phyloP scores from a whole-genome alignment of 2,797 vertebrate species.

The Amblyopsis hoosieri region DNA sequence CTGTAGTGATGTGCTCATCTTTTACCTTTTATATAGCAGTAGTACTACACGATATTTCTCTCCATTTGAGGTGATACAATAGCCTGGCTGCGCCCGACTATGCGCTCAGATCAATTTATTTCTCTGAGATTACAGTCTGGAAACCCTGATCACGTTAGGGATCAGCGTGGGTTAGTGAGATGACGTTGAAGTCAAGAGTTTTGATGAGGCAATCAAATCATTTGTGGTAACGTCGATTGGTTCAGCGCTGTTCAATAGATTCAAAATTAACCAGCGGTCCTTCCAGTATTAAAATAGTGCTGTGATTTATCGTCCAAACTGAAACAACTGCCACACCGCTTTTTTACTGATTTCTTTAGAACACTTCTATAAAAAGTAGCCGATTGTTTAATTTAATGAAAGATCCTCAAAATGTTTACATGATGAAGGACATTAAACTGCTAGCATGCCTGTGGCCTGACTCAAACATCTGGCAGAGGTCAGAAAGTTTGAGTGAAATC shows the following conservation, averaged over 20 bases:
- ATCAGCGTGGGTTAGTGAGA: no score
- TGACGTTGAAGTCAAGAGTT: no score
- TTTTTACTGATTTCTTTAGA: constrained; percentile 39
- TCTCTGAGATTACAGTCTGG: no score
- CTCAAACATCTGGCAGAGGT: neutral
- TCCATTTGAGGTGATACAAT: no score
- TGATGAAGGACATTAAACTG: constrained; percentile 32
- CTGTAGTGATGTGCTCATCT: neutral
- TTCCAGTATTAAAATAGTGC: neutral
- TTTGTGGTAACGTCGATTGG: no score
- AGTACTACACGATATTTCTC: no score
- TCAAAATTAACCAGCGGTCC: neutral
- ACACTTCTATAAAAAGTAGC: constrained; percentile 23
- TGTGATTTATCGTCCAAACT: constrained; percentile 14
- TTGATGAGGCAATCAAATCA: no score
- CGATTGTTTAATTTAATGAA: constrained; percentile 25
- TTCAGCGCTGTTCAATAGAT: neutral
- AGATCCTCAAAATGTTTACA: constrained; percentile 14
- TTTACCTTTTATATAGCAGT: neutral
- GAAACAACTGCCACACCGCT: constrained; percentile 2
- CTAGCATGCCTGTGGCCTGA: constrained; percentile 24
- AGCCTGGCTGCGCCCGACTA: no score
- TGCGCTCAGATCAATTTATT: no score
- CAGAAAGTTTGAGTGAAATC: neutral
- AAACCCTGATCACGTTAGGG: no score